Evolutionary conservation across 2,888 invertebrate genomes (phyloP).

Genomic region (Petrophora chlorosata): DNA sequence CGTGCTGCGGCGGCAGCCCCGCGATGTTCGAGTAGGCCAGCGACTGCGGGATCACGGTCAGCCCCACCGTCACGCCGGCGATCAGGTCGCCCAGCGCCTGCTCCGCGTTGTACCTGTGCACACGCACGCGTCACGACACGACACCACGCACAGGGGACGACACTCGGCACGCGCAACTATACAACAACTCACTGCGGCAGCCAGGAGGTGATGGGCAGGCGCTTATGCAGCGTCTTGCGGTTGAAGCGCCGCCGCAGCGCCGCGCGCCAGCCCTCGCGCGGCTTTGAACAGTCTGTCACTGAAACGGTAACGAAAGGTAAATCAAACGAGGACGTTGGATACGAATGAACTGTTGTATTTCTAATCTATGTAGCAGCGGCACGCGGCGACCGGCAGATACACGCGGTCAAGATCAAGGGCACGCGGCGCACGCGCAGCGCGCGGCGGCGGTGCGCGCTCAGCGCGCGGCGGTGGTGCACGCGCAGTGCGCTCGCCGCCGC

Average conservation of each 20-base stretch:
- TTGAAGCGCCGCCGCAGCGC: conserved; percentile 83
- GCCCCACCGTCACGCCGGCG: conserved; percentile 95
- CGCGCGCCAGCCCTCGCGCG: conserved; percentile 65
- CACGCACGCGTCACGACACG: not conserved
- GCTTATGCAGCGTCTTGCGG: conserved; percentile 88
- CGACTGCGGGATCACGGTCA: conserved; percentile 96
- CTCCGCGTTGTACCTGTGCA: conserved; percentile 85
- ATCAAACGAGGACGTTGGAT: too few relatives aligned
- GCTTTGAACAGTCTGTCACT: conserved; percentile 74
- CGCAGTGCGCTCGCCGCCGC: conserved; percentile 26
- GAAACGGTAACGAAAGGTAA: conserved; percentile 37
- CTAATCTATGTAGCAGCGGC: too few relatives aligned
- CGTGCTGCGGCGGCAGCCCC: conserved; percentile 92
- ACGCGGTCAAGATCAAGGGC: conserved; percentile 29
- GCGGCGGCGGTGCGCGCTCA: too few relatives aligned
- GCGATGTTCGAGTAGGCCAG: conserved; percentile 92
- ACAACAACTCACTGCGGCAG: conserved; percentile 88
- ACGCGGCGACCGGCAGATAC: not conserved
- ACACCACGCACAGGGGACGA: too few relatives aligned
- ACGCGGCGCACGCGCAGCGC: conserved; percentile 10
- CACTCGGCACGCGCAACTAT: not conserved
- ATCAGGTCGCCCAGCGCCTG: conserved; percentile 93
- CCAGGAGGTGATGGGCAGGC: conserved; percentile 90
- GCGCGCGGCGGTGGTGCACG: too few relatives aligned
- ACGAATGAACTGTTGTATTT: too few relatives aligned